Percentiles rank a stretch among this genome's conserved stretches.
Conservation (phyloP, 2,888 invertebrate species). For the Cyclophora albipunctata region DNA sequence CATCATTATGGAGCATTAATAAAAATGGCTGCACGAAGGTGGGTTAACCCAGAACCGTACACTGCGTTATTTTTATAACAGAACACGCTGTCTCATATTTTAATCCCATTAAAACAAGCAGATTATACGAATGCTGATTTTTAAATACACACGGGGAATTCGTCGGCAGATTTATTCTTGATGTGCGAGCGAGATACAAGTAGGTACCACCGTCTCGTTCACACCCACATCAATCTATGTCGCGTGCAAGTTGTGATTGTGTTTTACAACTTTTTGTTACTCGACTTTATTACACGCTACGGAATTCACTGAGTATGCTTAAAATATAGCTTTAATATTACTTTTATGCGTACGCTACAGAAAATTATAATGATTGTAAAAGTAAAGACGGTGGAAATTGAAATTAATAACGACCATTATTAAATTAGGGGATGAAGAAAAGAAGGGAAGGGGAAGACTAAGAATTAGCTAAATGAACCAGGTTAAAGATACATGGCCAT, state of each 20-base stretch:
- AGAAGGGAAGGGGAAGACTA: too few relatives aligned
- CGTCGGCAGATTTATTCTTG: constrained; percentile 9
- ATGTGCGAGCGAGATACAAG: constrained; percentile 12
- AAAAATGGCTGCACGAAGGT: too few relatives aligned
- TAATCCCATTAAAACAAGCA: constrained; percentile 24
- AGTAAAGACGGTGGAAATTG: too few relatives aligned
- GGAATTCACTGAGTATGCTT: constrained; percentile 12
- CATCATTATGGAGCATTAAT: too few relatives aligned
- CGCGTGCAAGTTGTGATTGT: constrained; percentile 28
- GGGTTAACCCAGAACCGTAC: too few relatives aligned
- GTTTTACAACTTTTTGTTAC: constrained; percentile 21
- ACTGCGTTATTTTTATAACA: constrained; percentile 7
- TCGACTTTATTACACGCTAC: constrained; percentile 21
- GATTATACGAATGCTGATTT: constrained; percentile 20
- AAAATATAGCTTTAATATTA: too few relatives aligned
- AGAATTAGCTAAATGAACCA: too few relatives aligned
- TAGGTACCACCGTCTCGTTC: constrained; percentile 10
- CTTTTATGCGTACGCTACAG: too few relatives aligned
- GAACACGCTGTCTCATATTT: constrained; percentile 20
- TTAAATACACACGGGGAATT: constrained; percentile 19
- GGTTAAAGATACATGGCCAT: too few relatives aligned
- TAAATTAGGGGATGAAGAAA: too few relatives aligned
- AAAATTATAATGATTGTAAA: too few relatives aligned
- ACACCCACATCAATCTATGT: constrained; percentile 40
- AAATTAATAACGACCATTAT: too few relatives aligned